Percentiles rank a stretch among this genome's conserved stretches.
These are phyloP conservation scores for Platysteira castanea DNA, from an alignment of 2,113 vertebrate genomes.

Conservation along the genomic window DNA sequence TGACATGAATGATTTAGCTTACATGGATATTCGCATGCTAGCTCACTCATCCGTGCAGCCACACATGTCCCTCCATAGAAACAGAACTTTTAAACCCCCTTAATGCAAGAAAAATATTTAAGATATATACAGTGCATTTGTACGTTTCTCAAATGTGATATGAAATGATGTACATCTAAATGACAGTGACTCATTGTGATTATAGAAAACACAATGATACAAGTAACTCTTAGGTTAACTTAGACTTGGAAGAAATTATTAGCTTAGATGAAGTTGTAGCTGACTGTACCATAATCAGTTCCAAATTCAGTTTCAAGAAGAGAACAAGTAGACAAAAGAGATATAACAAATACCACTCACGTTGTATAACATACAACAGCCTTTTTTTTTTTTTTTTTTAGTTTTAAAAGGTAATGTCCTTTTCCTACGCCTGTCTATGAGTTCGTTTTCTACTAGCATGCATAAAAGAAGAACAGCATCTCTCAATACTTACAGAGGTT, in stretches of 20 bases:
- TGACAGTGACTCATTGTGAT: not conserved
- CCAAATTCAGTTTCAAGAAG: not conserved
- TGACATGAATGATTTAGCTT: not conserved
- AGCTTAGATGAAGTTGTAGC: not conserved
- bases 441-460: not conserved
- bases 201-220: not conserved
- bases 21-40: not conserved
- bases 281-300: not conserved
- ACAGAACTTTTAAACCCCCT: not conserved
- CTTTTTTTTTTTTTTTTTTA: not conserved
- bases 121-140: not conserved
- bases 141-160: not conserved
- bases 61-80: not conserved
- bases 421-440: not conserved
- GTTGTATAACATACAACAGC: not conserved
- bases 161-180: not conserved
- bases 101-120: not conserved
- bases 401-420: not conserved
- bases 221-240: not conserved
- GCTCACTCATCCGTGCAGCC: not conserved
- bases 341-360: not conserved
- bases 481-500: conserved; percentile 81
- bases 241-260: not conserved
- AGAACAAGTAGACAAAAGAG: not conserved
- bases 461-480: not conserved